These are phyloP conservation scores for Ferrisia virgata DNA, from an alignment of 2,888 invertebrate genomes.

Conservation along the genomic window DNA sequence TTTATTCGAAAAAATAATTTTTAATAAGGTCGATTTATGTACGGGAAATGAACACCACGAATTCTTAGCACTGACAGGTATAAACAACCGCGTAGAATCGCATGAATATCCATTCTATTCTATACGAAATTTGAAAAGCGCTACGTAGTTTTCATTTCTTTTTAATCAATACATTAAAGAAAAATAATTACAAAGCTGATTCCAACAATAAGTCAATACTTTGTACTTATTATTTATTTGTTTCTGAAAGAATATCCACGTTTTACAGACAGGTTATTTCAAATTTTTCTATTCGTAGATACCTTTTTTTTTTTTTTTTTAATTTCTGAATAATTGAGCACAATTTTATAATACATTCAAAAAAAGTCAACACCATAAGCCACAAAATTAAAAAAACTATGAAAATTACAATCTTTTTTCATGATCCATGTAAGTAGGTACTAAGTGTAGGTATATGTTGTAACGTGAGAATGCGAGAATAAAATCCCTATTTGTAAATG, in stretches of 20 bases:
- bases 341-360: too few relatives aligned
- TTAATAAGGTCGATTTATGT: background rate
- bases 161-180: background rate
- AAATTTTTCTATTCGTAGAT: background rate
- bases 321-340: too few relatives aligned
- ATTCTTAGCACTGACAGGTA: background rate
- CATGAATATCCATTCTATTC: background rate
- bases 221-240: background rate
- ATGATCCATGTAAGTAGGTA: too few relatives aligned
- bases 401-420: too few relatives aligned
- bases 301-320: background rate
- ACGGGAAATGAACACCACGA: background rate
- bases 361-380: too few relatives aligned
- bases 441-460: too few relatives aligned
- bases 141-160: background rate
- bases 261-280: background rate
- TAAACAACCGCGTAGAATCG: background rate
- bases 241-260: background rate
- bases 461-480: too few relatives aligned
- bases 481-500: too few relatives aligned
- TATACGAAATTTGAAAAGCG: background rate
- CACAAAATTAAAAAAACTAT: too few relatives aligned
- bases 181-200: background rate
- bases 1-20: background rate
- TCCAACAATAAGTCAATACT: background rate